phyloP scores from a whole-genome alignment of 1,140 invertebrate species.

The Mizuhopecten yessoensis region DNA sequence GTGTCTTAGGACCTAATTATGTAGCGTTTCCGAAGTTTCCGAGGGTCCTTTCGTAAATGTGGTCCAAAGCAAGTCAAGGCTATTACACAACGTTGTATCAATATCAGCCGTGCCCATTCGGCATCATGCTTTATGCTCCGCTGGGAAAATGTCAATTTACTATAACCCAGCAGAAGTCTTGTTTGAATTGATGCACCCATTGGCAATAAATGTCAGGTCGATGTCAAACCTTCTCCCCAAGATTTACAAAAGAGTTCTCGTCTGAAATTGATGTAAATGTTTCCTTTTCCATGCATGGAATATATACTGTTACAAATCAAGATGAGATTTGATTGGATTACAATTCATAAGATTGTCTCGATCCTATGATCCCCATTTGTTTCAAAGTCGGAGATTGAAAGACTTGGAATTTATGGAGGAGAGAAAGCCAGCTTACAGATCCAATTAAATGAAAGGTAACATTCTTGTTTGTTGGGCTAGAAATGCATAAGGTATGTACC shows the following conservation, averaged over 20 bases:
- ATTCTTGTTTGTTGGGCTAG: conserved; percentile 17
- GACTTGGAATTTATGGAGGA: conserved; percentile 4
- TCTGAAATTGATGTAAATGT: conserved; percentile 35
- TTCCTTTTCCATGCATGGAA: conserved; percentile 38
- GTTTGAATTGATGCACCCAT: not conserved
- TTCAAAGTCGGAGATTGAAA: not conserved
- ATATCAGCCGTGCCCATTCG: not conserved
- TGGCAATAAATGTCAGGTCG: not conserved
- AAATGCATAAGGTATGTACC: conserved; percentile 38
- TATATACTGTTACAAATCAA: conserved; percentile 22
- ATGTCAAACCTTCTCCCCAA: not conserved
- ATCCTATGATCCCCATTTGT: not conserved
- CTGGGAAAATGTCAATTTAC: conserved; percentile 13
- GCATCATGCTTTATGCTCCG: not conserved
- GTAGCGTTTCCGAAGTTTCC: not conserved
- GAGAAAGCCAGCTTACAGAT: not conserved
- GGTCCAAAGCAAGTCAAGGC: not conserved
- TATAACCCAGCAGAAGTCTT: not conserved
- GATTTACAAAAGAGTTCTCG: conserved; percentile 24
- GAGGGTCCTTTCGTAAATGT: not conserved
- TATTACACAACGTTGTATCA: conserved; percentile 11
- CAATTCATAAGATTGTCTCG: not conserved
- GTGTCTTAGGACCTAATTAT: conserved; percentile 24
- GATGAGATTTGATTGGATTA: not conserved
- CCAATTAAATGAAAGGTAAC: conserved; percentile 17